A percentile compares a stretch with the other conserved stretches of the same genome.
These are phyloP conservation scores for Eupithecia inturbata DNA, from an alignment of 2,888 invertebrate species.

Conservation along the genomic window DNA sequence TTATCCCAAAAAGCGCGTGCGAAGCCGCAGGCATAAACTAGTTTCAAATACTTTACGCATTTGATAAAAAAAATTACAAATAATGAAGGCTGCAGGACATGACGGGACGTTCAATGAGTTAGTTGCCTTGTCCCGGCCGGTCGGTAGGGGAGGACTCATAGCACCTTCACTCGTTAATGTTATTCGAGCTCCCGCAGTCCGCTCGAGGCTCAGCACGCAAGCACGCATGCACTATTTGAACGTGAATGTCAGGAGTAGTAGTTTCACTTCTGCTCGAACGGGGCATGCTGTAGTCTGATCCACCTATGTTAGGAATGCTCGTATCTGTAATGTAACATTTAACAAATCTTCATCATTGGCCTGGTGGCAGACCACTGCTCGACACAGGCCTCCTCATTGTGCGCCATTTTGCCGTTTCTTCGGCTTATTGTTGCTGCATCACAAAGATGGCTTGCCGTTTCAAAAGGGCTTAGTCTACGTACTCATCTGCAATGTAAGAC, in stretches of 20 bases:
- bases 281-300: background rate
- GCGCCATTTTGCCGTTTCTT: background rate
- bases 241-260: background rate
- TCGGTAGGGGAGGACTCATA: background rate
- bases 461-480: background rate
- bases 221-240: background rate
- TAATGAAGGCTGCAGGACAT: background rate
- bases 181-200: background rate
- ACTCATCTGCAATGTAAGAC: background rate
- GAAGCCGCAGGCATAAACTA: too few species aligned
- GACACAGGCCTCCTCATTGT: too few species aligned
- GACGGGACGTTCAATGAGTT: background rate
- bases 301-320: background rate
- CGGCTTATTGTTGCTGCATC: background rate
- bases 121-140: background rate
- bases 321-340: background rate
- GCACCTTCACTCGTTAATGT: background rate
- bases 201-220: background rate
- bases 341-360: background rate
- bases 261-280: background rate
- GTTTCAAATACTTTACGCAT: too few species aligned
- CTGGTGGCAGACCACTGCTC: too few species aligned
- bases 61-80: background rate
- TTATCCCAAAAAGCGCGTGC: too few species aligned
- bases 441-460: background rate